phyloP scores from a whole-genome alignment of 2,888 invertebrate genomes.

The Elmis aenea region DNA sequence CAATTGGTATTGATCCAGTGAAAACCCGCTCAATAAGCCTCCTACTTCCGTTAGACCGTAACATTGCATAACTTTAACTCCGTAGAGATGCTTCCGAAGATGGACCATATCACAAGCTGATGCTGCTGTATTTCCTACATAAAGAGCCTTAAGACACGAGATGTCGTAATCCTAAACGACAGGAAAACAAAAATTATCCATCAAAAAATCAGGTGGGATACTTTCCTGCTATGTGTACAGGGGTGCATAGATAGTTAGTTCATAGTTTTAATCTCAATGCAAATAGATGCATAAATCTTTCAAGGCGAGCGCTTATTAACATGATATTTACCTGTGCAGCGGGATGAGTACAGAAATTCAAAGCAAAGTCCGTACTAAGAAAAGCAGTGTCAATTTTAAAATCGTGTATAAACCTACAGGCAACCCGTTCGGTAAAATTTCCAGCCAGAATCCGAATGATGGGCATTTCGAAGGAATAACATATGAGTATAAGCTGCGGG shows the following conservation, averaged over 20 bases:
- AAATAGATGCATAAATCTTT: slow-evolving; percentile 1
- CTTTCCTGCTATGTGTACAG: no score
- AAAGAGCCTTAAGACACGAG: slow-evolving; percentile 30
- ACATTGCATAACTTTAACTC: slow-evolving; percentile 30
- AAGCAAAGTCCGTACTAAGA: slow-evolving; percentile 31
- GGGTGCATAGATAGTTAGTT: no score
- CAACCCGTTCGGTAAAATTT: slow-evolving; percentile 30
- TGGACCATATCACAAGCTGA: slow-evolving; percentile 28
- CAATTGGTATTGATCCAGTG: slow-evolving; percentile 21
- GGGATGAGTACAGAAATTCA: slow-evolving; percentile 30
- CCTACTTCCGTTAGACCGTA: slow-evolving; percentile 36
- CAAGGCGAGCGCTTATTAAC: no score
- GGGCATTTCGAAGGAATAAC: slow-evolving; percentile 30
- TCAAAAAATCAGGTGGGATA: no score
- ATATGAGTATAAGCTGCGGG: slow-evolving; percentile 31
- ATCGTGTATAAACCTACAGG: slow-evolving; percentile 37
- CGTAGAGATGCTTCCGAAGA: slow-evolving; percentile 27
- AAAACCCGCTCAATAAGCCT: slow-evolving; percentile 26
- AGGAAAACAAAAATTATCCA: no score
- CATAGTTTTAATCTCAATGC: no score
- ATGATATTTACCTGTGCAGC: slow-evolving; percentile 31
- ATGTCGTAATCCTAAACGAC: slow-evolving; percentile 36
- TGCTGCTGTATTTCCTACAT: slow-evolving; percentile 31
- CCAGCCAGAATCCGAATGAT: slow-evolving; percentile 30
- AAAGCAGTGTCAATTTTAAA: slow-evolving; percentile 33